Evolutionary conservation across 2,888 invertebrate species (phyloP), one percentile per base, ranked within the genome.

Genomic region (Dynastes hyllus): DNA sequence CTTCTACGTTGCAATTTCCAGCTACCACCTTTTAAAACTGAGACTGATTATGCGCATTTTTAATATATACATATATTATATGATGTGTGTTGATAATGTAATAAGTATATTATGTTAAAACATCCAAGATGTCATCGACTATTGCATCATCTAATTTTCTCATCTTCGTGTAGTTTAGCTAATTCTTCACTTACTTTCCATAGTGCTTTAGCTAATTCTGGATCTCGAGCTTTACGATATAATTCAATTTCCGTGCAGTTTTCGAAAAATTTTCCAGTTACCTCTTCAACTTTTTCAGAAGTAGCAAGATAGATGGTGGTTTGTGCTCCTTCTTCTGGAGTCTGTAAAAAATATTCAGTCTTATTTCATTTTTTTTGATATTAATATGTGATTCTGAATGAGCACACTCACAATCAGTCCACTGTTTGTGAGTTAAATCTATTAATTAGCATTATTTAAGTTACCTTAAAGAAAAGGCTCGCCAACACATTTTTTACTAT

Each of bases 101-200:
- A 37, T 45, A 45, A 40, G 3, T 40, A 40, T 1, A 6, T 40
- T 6, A 9, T 40, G 40, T 32, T 16, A 53, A 53, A 11, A 5
- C 4, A 6, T 53, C 9, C 13, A 53, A 16, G n/a, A 53, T 53
- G 2, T 53, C 16, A 53, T n/a, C 32, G 32, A 37, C 32, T 37
- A 4, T 6, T 4, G n/a, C 16, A 22, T 16, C 22, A 61, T 29
- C 5, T 63, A 8, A 77, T 69, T 79, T 77, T 79, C 70, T 79
- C 79, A n/a, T 73, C 40, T 53, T 77, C 77, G 6, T 11, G 53
- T 37, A 79, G n/a, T 55, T 79, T 65, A 16, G 73, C 71, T 80
- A 96, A 88, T 81, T 92, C 91, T 84, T 95, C 94, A 40, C 96
- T 95, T 80, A 94, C 91, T 85, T 95, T 94, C 97, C 97, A 98